Percentiles rank a stretch among this genome's conserved stretches.
Conservation (phyloP, 2,113 vertebrate species). For the Xiphias gladius region DNA sequence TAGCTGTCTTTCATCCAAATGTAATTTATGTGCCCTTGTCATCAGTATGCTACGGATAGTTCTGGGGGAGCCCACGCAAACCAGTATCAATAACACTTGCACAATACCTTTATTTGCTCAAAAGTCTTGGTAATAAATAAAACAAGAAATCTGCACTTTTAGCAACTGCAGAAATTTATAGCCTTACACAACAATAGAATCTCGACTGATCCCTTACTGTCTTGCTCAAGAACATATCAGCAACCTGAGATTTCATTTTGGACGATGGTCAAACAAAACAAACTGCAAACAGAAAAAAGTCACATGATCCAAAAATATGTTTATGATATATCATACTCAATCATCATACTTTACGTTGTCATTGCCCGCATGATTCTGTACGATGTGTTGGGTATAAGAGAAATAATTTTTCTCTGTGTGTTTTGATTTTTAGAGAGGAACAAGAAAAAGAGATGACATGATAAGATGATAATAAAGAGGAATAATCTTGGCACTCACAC, state of each 20-base stretch:
- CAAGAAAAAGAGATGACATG: neutral
- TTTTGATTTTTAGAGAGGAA: neutral
- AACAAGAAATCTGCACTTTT: neutral
- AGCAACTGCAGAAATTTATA: neutral
- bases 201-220: neutral
- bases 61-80: neutral
- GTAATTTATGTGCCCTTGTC: neutral
- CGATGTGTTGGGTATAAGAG: neutral
- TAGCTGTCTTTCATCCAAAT: neutral
- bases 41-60: neutral
- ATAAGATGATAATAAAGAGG: constrained; percentile 9
- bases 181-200: neutral
- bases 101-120: neutral
- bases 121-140: neutral
- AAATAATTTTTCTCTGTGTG: neutral
- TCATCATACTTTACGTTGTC: neutral
- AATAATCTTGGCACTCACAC: constrained; percentile 6
- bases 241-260: neutral
- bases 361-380: neutral
- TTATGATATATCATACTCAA: neutral
- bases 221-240: no score
- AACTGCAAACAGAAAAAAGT: neutral
- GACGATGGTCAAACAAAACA: neutral
- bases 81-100: neutral
- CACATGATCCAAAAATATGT: neutral